These are phyloP conservation scores for Turritopsis dohrnii DNA, from an alignment of 30 jellyfish, hydroid and myxozoan genomes.

Conservation along the genomic window DNA sequence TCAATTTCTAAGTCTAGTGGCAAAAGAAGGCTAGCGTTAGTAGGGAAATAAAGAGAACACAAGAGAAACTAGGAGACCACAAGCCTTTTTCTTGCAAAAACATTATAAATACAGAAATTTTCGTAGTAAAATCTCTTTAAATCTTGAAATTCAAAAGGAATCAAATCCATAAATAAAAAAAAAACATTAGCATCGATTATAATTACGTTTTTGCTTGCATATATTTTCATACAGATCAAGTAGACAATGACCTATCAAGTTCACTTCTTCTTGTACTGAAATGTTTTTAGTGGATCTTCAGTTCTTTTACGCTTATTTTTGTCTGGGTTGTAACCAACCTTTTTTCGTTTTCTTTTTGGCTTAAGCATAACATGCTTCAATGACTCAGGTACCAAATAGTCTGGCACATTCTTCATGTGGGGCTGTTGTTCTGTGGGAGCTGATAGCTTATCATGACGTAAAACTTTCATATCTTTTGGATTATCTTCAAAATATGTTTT, in stretches of 20 bases:
- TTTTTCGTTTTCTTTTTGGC: constrained; percentile 45
- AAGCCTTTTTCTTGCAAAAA: no score
- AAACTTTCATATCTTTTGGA: constrained; percentile 81
- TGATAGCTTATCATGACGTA: constrained; percentile 79
- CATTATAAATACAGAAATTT: no score
- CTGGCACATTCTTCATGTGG: constrained; percentile 94
- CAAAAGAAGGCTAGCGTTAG: no score
- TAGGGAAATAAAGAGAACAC: no score
- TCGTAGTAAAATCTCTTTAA: no score
- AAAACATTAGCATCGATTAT: no score
- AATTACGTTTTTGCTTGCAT: no score
- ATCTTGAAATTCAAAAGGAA: no score
- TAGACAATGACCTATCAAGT: background rate
- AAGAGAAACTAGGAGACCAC: no score
- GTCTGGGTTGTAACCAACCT: constrained; percentile 2
- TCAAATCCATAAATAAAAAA: no score
- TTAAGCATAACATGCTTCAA: constrained; percentile 47
- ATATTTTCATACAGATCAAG: no score
- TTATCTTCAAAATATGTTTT: constrained; percentile 82
- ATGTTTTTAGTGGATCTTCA: constrained; percentile 82
- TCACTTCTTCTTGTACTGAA: constrained; percentile 35
- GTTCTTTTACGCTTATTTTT: constrained; percentile 40
- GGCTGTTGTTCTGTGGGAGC: constrained; percentile 71
- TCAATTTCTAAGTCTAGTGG: no score
- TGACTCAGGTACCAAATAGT: constrained; percentile 80